Conservation (phyloP, 1,140 invertebrate species). For the Platyura marginata region DNA sequence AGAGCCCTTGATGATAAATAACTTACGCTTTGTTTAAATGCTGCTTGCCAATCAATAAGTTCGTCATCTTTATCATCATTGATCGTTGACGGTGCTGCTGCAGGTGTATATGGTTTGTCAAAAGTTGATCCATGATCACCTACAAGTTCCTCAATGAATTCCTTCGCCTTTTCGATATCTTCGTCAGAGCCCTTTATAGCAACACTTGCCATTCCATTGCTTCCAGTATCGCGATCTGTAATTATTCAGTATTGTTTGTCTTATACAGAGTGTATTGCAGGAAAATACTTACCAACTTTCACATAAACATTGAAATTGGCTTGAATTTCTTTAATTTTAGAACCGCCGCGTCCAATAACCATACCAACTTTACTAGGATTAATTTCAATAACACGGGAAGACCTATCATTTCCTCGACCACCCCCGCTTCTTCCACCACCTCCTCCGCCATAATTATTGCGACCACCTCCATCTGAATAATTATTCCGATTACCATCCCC, state of each 20-base stretch:
- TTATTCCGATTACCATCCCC: too few relatives aligned
- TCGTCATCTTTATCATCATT: slow-evolving; percentile 7
- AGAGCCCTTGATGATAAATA: slow-evolving; percentile 12
- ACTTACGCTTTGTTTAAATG: slow-evolving; percentile 10
- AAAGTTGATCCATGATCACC: neutral
- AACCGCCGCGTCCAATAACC: slow-evolving; percentile 44
- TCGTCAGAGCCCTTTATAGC: neutral
- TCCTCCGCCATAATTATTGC: neutral
- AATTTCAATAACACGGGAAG: neutral
- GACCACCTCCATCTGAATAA: too few relatives aligned
- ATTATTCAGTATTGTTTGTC: slow-evolving; percentile 8
- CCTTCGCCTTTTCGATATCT: neutral
- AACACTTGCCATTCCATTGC: neutral
- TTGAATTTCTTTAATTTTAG: slow-evolving; percentile 54
- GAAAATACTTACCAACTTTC: neutral
- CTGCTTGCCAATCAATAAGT: slow-evolving; percentile 6
- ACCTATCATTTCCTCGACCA: neutral
- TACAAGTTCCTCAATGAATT: neutral
- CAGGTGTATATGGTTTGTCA: neutral
- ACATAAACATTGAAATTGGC: slow-evolving; percentile 36
- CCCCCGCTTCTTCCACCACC: neutral
- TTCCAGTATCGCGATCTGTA: neutral
- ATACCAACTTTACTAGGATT: slow-evolving; percentile 13
- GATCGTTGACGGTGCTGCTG: slow-evolving; percentile 11
- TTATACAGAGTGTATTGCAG: slow-evolving; percentile 3